Conservation (phyloP, 1,140 invertebrate genomes). For the Ylistrum balloti region DNA sequence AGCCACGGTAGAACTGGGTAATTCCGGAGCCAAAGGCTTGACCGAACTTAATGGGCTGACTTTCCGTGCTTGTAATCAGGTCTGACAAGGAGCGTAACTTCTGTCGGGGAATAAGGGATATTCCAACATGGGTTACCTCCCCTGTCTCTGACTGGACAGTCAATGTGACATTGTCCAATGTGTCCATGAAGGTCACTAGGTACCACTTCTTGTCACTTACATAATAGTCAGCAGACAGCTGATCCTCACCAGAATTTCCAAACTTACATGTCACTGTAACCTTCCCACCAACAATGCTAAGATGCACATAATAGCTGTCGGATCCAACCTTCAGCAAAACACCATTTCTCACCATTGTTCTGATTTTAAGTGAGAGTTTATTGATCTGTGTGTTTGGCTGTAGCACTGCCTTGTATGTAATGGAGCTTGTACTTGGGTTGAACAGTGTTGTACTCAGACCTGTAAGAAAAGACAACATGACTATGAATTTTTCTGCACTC, state of each 20-base stretch:
- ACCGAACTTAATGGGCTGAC: not conserved
- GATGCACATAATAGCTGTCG: conserved; percentile 46
- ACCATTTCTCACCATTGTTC: conserved; percentile 66
- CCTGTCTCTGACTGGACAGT: conserved; percentile 37
- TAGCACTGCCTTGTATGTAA: conserved; percentile 48
- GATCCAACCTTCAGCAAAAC: conserved; percentile 51
- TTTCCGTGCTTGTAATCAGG: not conserved
- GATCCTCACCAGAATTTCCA: not conserved
- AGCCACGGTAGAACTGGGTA: conserved; percentile 85
- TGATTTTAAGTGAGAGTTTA: conserved; percentile 59
- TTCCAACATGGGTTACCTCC: not conserved
- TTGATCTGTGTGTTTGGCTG: not conserved
- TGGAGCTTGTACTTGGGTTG: not conserved
- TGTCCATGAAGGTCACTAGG: conserved; percentile 53
- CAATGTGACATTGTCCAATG: conserved; percentile 50
- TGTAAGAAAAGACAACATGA: conserved; percentile 55
- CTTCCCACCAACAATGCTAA: conserved; percentile 55
- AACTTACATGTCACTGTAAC: conserved; percentile 56
- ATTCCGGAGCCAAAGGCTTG: not conserved
- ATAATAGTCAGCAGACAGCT: conserved; percentile 43
- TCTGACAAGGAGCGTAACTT: not conserved
- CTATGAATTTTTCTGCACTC: too few species aligned
- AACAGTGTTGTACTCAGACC: conserved; percentile 66
- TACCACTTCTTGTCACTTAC: conserved; percentile 62
- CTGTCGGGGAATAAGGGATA: not conserved